A percentile compares a stretch with the other conserved stretches of the same genome.
Evolutionary conservation across 1,140 invertebrate species (phyloP).

Genomic region (Drosophila parabipectinata): DNA sequence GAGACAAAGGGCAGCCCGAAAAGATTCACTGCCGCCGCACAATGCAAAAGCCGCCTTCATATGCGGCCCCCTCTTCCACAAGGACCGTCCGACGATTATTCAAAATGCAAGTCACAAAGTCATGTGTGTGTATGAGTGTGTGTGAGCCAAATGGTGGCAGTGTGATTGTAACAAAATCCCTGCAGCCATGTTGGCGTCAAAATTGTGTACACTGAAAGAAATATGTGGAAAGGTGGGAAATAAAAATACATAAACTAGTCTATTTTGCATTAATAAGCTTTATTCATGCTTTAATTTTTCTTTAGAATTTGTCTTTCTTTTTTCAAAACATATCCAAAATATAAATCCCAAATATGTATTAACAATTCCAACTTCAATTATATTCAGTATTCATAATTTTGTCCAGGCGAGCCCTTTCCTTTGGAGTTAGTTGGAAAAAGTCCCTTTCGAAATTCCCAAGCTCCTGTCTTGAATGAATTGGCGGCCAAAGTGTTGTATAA

Average conservation of each 20-base stretch:
- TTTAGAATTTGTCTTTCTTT: neutral
- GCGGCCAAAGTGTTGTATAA: conserved; percentile 51
- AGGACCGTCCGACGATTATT: conserved; percentile 65
- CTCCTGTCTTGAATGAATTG: conserved; percentile 37
- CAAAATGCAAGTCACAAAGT: conserved; percentile 74
- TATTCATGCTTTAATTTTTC: neutral
- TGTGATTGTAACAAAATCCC: conserved; percentile 61
- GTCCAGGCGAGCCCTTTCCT: conserved; percentile 18
- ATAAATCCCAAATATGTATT: neutral
- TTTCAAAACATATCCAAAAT: neutral
- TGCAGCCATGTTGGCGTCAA: conserved; percentile 77
- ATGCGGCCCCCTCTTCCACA: conserved; percentile 9
- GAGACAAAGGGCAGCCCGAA: conserved; percentile 51
- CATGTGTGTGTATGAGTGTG: conserved; percentile 28
- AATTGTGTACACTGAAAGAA: conserved; percentile 29
- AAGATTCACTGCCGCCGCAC: conserved; percentile 72
- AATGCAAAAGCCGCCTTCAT: conserved; percentile 67
- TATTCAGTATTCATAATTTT: conserved; percentile 42
- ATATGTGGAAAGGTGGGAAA: neutral
- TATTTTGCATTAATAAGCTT: neutral
- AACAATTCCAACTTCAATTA: neutral
- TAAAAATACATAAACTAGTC: rapidly evolving
- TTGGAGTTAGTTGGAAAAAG: conserved; percentile 23
- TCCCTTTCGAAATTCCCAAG: conserved; percentile 18
- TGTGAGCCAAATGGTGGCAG: conserved; percentile 19